phyloP scores from a whole-genome alignment of 2,113 vertebrate genomes.

The Protomyctophum bolini region DNA sequence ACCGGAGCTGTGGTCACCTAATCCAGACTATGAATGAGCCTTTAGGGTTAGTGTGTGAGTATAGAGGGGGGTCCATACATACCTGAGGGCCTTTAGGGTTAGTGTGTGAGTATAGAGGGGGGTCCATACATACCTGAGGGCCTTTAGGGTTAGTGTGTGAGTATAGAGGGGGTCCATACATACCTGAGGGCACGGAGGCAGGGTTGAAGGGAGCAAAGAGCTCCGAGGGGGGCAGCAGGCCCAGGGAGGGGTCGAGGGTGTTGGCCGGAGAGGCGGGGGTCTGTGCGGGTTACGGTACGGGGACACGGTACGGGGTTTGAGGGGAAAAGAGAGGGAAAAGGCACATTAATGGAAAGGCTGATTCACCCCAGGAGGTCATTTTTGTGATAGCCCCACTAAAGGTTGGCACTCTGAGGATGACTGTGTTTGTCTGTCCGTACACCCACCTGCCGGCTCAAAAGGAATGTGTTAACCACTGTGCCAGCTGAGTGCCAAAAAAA shows the following conservation, averaged over 20 bases:
- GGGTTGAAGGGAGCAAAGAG: constrained; percentile 93
- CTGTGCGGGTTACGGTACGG: constrained; percentile 63
- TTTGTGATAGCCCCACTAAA: too few species aligned
- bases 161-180: constrained; percentile 44
- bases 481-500: too few species aligned
- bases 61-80: constrained; percentile 48
- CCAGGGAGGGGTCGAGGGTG: constrained; percentile 91
- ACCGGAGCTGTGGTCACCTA: too few species aligned
- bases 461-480: too few species aligned
- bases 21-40: too few species aligned
- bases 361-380: too few species aligned
- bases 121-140: constrained; percentile 90
- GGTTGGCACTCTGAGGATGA: too few species aligned
- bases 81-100: constrained; percentile 84
- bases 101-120: constrained; percentile 38
- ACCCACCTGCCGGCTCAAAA: too few species aligned
- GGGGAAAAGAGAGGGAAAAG: neutral
- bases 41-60: constrained; percentile 37
- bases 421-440: too few species aligned
- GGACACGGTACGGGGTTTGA: neutral
- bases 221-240: constrained; percentile 90
- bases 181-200: constrained; percentile 98
- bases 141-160: constrained; percentile 45
- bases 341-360: neutral
- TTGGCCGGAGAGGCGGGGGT: constrained; percentile 97